Base-by-base conservation (phyloP, 2,113 vertebrate genomes). In the Chascanopsetta lugubris region DNA sequence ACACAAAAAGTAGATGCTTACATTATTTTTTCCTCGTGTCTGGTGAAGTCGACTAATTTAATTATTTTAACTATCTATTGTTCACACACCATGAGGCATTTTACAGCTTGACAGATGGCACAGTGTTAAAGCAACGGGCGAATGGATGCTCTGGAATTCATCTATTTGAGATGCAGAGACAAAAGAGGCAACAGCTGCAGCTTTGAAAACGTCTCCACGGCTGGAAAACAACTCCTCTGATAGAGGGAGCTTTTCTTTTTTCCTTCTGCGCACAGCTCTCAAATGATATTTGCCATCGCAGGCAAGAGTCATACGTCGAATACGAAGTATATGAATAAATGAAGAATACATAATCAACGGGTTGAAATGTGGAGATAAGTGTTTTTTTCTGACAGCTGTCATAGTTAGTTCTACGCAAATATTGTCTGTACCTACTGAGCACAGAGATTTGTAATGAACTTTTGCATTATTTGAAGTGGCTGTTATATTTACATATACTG, bases 31-130 rank as follows among this genome's bases (percentile, higher is more conserved):
- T 38, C 10, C 49, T 18, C 24, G 18, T 29, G 21, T 18, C 26
- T 8, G n/a, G 5, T 54, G n/a, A 50, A 18, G 15, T 40, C n/a
- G n/a, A n/a, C n/a, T 22, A 5, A 8, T 15, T 38, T 26, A n/a
- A n/a, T 10, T 11, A 15, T 30, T 26, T 30, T 22, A 5, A 51
- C 25, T 77, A 40, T 11, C 36, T 54, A 15, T 32, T 42, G 34
- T 56, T 69, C 10, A 26, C 55, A 63, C 24, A 61, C 15, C 15
- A 22, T 49, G 36, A 61, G 25, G 18, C 24, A 18, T 51, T 36
- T 58, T 20, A 58, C 24, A 56, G 34, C 54, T 43, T 63, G 72
- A 74, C 79, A 82, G 83, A 85, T 85, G 75, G 79, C 60, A 25
- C 56, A 42, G 38, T 46, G 47, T 69, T 66, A 51, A 55, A 70